These are phyloP conservation scores for Xanthia icteritia DNA, from an alignment of 2,888 invertebrate genomes.

Conservation along the genomic window DNA sequence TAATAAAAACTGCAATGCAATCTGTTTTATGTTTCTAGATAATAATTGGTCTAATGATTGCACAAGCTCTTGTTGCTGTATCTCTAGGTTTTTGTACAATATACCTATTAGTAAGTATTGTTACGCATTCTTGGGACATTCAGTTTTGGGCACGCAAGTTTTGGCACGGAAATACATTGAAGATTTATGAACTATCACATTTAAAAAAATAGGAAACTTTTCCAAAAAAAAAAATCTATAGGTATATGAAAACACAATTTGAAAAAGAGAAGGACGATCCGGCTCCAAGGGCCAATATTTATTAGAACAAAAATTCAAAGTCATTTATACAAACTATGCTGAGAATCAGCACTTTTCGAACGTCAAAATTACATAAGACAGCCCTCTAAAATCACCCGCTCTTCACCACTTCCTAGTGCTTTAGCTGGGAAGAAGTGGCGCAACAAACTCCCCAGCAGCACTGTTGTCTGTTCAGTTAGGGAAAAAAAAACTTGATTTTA, in stretches of 20 bases:
- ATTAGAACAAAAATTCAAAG: no score
- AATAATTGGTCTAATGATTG: slow-evolving; percentile 25
- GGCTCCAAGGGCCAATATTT: background rate
- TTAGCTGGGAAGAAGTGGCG: no score
- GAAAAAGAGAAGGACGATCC: background rate
- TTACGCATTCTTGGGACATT: background rate
- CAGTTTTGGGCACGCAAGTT: background rate
- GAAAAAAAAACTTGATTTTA: no score
- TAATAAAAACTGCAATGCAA: slow-evolving; percentile 52
- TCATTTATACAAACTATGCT: no score
- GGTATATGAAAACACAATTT: background rate
- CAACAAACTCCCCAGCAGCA: no score
- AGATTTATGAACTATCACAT: background rate
- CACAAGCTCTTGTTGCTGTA: slow-evolving; percentile 31
- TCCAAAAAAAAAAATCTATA: background rate
- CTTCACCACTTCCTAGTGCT: no score
- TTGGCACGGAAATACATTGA: background rate
- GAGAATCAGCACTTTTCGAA: no score
- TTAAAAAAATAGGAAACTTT: background rate
- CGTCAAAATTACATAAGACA: no score
- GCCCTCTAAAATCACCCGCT: no score
- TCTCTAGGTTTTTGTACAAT: background rate
- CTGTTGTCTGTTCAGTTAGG: no score
- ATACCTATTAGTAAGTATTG: background rate
- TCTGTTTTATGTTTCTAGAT: slow-evolving; percentile 44